Conservation (phyloP, 2,888 invertebrate genomes). For the Hypercompe scribonia region DNA sequence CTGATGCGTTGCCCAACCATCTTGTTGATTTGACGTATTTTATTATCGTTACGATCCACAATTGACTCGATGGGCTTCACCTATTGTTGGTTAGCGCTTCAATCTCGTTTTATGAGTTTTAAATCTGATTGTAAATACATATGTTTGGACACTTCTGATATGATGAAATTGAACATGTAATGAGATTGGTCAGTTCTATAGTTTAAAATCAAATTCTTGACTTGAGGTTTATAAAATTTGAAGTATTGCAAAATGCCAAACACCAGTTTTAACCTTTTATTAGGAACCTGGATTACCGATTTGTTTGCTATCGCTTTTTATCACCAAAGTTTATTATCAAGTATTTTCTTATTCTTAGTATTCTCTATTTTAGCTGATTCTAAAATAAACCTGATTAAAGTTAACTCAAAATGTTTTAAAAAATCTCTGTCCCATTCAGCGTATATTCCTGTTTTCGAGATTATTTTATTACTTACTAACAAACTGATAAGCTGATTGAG, state of each 20-base stretch:
- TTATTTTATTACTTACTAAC: slow-evolving; percentile 13
- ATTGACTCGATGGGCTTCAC: slow-evolving; percentile 50
- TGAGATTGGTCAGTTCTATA: neutral
- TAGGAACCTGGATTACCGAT: neutral
- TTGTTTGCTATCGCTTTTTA: too few species aligned
- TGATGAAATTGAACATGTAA: slow-evolving; percentile 19
- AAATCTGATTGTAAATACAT: slow-evolving; percentile 42
- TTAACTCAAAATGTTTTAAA: neutral
- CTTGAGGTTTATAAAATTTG: neutral
- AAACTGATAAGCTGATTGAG: slow-evolving; percentile 26
- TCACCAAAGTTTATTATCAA: too few species aligned
- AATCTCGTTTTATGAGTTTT: slow-evolving; percentile 45
- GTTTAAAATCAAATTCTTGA: neutral
- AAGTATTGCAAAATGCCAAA: neutral
- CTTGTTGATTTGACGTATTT: slow-evolving; percentile 38
- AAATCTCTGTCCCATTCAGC: neutral
- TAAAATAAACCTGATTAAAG: too few species aligned
- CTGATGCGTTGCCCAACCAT: slow-evolving; percentile 23
- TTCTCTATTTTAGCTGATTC: too few species aligned
- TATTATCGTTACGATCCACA: slow-evolving; percentile 52
- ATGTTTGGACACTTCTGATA: slow-evolving; percentile 45
- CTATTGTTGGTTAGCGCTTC: slow-evolving; percentile 45
- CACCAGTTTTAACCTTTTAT: neutral
- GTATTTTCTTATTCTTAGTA: too few species aligned
- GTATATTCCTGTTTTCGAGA: slow-evolving; percentile 3